Conservation (phyloP, 2,888 invertebrate species). For the Coenonympha arcania region DNA sequence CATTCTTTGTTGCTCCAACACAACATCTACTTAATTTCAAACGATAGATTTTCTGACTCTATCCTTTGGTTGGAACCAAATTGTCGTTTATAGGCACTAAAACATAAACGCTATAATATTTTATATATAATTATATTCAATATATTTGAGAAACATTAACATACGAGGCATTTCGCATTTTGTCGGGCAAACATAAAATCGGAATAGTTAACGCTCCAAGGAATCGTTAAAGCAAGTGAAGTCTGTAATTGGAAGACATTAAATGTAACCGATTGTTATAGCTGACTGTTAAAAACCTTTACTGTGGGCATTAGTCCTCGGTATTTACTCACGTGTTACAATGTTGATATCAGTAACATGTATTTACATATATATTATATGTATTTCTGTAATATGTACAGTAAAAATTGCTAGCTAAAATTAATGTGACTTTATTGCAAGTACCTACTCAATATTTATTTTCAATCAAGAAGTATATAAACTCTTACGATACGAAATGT, state of each 20-base stretch:
- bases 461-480: no score
- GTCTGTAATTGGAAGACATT: slow-evolving; percentile 72
- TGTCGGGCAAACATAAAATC: slow-evolving; percentile 63
- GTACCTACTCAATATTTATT: no score
- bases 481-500: no score
- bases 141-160: slow-evolving; percentile 38
- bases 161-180: slow-evolving; percentile 54
- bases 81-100: slow-evolving; percentile 28
- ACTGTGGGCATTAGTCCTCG: slow-evolving; percentile 62
- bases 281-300: slow-evolving; percentile 67
- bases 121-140: slow-evolving; percentile 34
- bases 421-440: no score
- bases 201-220: slow-evolving; percentile 68
- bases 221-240: slow-evolving; percentile 68
- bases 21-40: no score
- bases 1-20: no score
- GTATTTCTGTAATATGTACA: no score
- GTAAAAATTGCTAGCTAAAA: no score
- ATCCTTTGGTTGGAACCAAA: slow-evolving; percentile 21
- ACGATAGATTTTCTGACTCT: not conserved
- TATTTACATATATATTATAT: no score
- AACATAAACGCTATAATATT: slow-evolving; percentile 27
- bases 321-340: slow-evolving; percentile 63
- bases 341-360: slow-evolving; percentile 36
- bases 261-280: slow-evolving; percentile 67